Evolutionary conservation across 2,113 vertebrate genomes (phyloP), one percentile per base, ranked within the genome.

Genomic region (Cavia porcellus): DNA sequence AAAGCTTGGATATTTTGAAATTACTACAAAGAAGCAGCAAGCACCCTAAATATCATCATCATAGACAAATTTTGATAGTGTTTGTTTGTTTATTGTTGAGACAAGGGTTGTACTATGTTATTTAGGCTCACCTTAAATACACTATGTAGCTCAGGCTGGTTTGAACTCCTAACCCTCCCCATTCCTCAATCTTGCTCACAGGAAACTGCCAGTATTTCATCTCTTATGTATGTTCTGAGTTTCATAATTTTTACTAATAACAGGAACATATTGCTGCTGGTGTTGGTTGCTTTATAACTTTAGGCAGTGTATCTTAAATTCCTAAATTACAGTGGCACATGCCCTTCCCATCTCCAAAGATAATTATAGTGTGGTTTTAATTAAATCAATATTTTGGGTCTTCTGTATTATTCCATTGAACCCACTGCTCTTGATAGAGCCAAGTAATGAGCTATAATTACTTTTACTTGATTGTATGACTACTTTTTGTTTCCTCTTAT

Each of bases 371-470:
- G 10, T 70, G 0, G 11, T 75, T 79, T 97, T 91, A 83, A 91
- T 96, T 94, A 86, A 94, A 79, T 59, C 70, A 83, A 1, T 68
- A 90, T 92, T 96, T 96, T 85, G 30, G 32, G 45, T 57, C 86
- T 85, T 93, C 81, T 86, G 91, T 89, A 38, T 83, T 91, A 62
- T 93, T 35, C n/a, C 42, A 94, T 11, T 96, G 62, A 91, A 92
- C 2, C 68, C 68, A 13, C 15, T 83, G 10, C 59, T 94, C 24
- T n/a, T 45, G n/a, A 61, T 61, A n/a, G 95, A 90, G 17, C 38
- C 83, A 84, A 68, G 24, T 79, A 66, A 88, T 86, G n/a, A n/a
- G 6, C 42, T 92, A 2, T 86, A 94, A 94, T 96, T 86, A 70
- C 57, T 81, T 97, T 89, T 62, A 24, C 28, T 86, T 95, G 68